These are phyloP conservation scores for Halcyon smyrnensis DNA, from an alignment of 2,797 vertebrate species.

Conservation along the genomic window DNA sequence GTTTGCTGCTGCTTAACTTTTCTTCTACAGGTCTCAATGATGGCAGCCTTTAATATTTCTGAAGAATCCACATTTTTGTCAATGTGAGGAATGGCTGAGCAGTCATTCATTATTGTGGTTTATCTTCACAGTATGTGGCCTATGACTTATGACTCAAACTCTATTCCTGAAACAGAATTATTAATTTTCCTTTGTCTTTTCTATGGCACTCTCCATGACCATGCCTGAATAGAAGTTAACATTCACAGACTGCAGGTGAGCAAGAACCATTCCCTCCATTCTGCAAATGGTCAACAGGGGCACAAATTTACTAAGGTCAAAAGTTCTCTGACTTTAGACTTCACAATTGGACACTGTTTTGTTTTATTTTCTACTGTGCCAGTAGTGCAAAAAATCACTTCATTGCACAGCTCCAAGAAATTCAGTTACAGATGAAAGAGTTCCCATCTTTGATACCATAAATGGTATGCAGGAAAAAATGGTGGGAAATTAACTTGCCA, in stretches of 20 bases:
- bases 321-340: background rate
- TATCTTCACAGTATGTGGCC: background rate
- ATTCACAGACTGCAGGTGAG: background rate
- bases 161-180: background rate
- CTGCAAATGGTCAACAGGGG: background rate
- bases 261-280: background rate
- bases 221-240: background rate
- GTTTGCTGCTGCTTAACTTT: background rate
- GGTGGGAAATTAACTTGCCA: background rate
- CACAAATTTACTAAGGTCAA: background rate
- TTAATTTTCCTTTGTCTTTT: background rate
- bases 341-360: fast-evolving
- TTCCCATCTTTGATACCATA: background rate
- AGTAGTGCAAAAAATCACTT: background rate
- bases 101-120: background rate
- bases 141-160: background rate
- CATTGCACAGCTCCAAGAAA: background rate
- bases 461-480: background rate
- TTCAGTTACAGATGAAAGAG: background rate
- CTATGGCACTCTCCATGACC: background rate
- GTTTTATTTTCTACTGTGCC: background rate
- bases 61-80: background rate
- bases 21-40: background rate
- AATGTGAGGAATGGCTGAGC: background rate
- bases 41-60: background rate